Conservation (phyloP, 2,113 vertebrate genomes). For the Rhizomys pruinosus region DNA sequence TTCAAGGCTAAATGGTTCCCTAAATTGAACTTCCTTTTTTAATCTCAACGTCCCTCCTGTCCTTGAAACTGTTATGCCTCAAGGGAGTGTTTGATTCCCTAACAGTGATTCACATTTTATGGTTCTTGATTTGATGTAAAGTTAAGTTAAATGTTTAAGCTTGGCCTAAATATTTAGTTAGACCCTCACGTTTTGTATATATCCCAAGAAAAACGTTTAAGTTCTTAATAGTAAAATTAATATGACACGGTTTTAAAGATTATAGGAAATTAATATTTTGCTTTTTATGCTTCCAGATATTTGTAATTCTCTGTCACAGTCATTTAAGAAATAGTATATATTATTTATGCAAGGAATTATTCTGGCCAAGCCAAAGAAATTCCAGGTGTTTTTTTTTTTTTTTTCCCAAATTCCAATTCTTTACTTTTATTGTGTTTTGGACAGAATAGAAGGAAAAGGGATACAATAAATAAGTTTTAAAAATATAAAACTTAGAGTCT, state of each 20-base stretch:
- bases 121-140: constrained; percentile 50
- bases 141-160: constrained; percentile 55
- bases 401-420: background rate
- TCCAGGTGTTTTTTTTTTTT: background rate
- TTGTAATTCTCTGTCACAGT: background rate
- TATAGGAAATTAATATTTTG: constrained; percentile 16
- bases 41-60: constrained; percentile 32
- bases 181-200: background rate
- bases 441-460: background rate
- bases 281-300: background rate
- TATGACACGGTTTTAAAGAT: background rate
- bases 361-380: background rate
- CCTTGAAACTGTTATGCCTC: constrained; percentile 61
- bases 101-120: constrained; percentile 2
- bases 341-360: background rate
- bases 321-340: background rate
- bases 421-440: constrained; percentile 21
- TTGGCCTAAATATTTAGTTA: constrained; percentile 53
- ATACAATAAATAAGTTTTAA: background rate
- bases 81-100: constrained; percentile 54
- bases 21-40: constrained; percentile 63
- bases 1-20: constrained; percentile 62
- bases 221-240: constrained; percentile 12
- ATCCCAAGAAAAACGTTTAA: constrained; percentile 39
- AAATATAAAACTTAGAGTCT: background rate